Conservation (phyloP, 2,113 vertebrate species). For the Fukomys damarensis region DNA sequence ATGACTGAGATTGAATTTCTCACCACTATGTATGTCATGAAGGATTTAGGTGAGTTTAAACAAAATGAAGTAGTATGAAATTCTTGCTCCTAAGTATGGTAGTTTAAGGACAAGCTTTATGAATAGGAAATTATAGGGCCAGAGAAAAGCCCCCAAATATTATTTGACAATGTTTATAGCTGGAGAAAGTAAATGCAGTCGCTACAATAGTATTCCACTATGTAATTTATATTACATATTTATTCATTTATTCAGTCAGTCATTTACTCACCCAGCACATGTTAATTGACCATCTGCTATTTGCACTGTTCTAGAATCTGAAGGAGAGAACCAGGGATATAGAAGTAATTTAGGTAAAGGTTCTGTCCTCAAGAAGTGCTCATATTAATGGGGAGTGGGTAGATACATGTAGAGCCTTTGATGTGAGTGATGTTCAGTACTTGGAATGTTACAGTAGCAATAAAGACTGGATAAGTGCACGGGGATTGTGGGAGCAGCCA, state of each 20-base stretch:
- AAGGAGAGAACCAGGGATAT: background rate
- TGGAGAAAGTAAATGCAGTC: conserved; percentile 38
- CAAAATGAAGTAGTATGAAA: background rate
- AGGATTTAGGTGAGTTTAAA: conserved; percentile 36
- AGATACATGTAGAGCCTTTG: background rate
- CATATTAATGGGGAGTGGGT: too few relatives aligned
- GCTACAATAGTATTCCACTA: background rate
- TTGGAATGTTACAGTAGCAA: background rate
- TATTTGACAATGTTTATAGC: background rate
- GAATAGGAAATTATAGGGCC: background rate
- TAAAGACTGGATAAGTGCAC: background rate
- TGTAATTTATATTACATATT: background rate
- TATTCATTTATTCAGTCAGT: background rate
- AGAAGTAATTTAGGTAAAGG: background rate
- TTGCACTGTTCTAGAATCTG: background rate
- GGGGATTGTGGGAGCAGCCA: background rate
- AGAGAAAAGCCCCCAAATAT: background rate
- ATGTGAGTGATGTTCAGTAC: background rate
- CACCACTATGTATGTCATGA: background rate
- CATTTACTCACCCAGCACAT: background rate
- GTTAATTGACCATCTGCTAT: background rate
- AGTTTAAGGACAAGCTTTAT: background rate
- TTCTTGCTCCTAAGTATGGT: background rate
- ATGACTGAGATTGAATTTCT: conserved; percentile 61
- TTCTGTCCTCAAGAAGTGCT: background rate